These are phyloP conservation scores for Gari tellinella DNA, from an alignment of 2,888 invertebrate genomes.

Conservation along the genomic window DNA sequence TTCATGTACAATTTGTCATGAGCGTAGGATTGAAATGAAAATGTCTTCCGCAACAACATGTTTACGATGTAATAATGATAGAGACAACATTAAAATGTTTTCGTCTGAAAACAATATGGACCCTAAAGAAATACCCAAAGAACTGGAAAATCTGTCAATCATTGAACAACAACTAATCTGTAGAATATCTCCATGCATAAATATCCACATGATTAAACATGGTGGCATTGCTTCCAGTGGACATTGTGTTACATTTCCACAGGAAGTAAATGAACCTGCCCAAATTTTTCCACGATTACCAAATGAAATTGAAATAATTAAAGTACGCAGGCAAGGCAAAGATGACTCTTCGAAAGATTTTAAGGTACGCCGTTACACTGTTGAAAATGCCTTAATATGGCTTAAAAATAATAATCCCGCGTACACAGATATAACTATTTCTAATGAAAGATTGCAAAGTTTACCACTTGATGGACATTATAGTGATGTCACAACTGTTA, in stretches of 20 bases:
- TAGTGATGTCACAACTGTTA: constrained; percentile 19
- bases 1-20: constrained; percentile 24
- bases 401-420: constrained; percentile 50
- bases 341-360: constrained; percentile 51
- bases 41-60: no score
- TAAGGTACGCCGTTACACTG: constrained; percentile 32
- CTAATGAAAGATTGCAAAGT: constrained; percentile 24
- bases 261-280: no score
- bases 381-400: constrained; percentile 53
- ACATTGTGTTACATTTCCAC: no score
- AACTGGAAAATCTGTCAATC: constrained; percentile 46
- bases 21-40: constrained; percentile 33
- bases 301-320: constrained; percentile 47
- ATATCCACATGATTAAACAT: constrained; percentile 33
- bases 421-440: constrained; percentile 39
- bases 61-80: constrained; percentile 13
- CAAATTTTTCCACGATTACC: constrained; percentile 48
- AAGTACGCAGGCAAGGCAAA: constrained; percentile 40
- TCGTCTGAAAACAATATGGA: no score
- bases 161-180: not conserved
- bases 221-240: constrained; percentile 56
- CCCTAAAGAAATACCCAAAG: no score
- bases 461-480: constrained; percentile 41
- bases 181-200: constrained; percentile 14
- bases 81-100: no score